Conservation (phyloP, 2,888 invertebrate genomes). For the Dexiosoma caninum region DNA sequence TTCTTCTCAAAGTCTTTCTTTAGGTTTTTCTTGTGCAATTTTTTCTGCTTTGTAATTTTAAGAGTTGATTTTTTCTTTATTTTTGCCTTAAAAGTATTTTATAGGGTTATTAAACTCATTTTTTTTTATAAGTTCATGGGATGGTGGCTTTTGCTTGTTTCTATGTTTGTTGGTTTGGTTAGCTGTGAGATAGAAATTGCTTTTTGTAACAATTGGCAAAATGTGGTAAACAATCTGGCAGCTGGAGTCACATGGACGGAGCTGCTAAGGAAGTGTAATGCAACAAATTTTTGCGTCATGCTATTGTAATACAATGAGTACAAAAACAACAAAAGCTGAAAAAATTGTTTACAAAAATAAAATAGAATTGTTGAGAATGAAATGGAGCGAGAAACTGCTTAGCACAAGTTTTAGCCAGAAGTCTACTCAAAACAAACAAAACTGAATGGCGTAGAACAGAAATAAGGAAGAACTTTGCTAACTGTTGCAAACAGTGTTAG, state of each 20-base stretch:
- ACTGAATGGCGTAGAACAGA: slow-evolving; percentile 17
- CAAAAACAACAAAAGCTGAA: not conserved
- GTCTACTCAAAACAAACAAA: slow-evolving; percentile 32
- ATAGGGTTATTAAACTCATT: slow-evolving; percentile 62
- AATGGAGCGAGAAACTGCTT: slow-evolving; percentile 64
- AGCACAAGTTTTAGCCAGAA: slow-evolving; percentile 51
- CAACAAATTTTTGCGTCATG: slow-evolving; percentile 63
- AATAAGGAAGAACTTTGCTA: slow-evolving; percentile 42
- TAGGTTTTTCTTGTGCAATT: not conserved
- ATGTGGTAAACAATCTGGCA: slow-evolving; percentile 59
- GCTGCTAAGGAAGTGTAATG: slow-evolving; percentile 58
- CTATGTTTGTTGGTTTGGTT: slow-evolving; percentile 26
- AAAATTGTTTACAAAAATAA: slow-evolving; percentile 17
- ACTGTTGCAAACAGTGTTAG: slow-evolving; percentile 33
- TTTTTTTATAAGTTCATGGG: slow-evolving; percentile 9
- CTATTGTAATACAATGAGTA: slow-evolving; percentile 22
- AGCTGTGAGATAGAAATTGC: slow-evolving; percentile 36
- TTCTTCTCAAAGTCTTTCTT: slow-evolving; percentile 21
- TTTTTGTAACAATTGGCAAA: slow-evolving; percentile 53
- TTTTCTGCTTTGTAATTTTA: not conserved
- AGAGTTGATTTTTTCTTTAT: not conserved
- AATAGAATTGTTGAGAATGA: slow-evolving; percentile 50
- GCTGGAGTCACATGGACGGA: slow-evolving; percentile 41
- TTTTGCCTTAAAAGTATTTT: slow-evolving; percentile 52
- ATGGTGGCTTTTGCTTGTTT: not conserved